phyloP scores from a whole-genome alignment of 2,797 vertebrate species.

The Molossus alvarezi region DNA sequence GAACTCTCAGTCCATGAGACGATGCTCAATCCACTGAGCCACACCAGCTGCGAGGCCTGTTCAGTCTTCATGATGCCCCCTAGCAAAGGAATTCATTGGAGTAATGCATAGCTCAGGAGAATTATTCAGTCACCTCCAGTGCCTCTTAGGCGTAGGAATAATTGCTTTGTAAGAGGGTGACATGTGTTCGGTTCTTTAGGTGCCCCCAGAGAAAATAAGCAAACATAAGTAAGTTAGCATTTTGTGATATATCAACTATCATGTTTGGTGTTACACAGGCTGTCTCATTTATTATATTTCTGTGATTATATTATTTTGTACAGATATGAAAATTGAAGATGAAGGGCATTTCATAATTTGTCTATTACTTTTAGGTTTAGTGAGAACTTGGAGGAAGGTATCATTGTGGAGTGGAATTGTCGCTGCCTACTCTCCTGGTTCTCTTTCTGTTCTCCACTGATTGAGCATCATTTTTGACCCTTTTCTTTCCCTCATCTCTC shows the following conservation, averaged over 20 bases:
- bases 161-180: constrained; percentile 54
- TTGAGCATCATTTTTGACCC: constrained; percentile 3
- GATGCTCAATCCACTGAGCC: too few relatives aligned
- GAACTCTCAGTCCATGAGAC: too few relatives aligned
- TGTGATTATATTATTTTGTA: constrained; percentile 45
- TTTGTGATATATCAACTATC: constrained; percentile 1
- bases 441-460: constrained; percentile 19
- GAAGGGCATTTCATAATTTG: constrained; percentile 42
- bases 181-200: constrained; percentile 50
- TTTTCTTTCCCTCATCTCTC: constrained; percentile 1
- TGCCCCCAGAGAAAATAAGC: constrained; percentile 15
- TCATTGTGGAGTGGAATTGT: neutral
- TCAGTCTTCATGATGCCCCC: neutral
- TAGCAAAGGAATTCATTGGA: constrained; percentile 58
- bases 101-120: constrained; percentile 9
- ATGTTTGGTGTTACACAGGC: neutral
- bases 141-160: constrained; percentile 26
- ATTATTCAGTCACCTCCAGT: constrained; percentile 34
- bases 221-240: constrained; percentile 17
- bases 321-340: constrained; percentile 52
- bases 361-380: constrained; percentile 37
- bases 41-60: too few relatives aligned
- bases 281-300: constrained; percentile 19
- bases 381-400: neutral
- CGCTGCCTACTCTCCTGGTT: neutral